phyloP scores from a whole-genome alignment of 2,888 invertebrate species.

The Dasysyrphus albostriatus region DNA sequence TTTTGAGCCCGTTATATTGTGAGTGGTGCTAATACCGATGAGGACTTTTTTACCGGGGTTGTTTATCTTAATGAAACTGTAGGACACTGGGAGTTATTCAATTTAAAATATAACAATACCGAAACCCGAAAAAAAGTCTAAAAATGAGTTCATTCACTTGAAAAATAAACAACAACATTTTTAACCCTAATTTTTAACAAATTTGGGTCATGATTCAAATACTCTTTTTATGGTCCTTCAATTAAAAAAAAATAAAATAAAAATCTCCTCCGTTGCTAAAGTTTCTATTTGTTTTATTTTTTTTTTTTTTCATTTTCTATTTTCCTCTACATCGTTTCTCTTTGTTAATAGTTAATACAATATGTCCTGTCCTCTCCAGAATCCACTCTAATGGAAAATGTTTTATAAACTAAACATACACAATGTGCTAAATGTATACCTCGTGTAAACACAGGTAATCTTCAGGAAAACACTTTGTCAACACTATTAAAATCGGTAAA shows the following conservation, averaged over 20 bases:
- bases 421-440: not conserved
- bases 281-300: too few relatives aligned
- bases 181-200: not conserved
- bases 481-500: conserved; percentile 51
- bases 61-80: too few relatives aligned
- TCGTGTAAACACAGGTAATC: conserved; percentile 55
- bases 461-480: conserved; percentile 64
- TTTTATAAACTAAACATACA: conserved; percentile 16
- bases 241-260: not conserved
- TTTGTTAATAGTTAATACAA: conserved; percentile 26
- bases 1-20: too few relatives aligned
- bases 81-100: too few relatives aligned
- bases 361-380: conserved; percentile 2
- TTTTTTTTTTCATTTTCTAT: not conserved
- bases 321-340: not conserved
- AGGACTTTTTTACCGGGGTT: too few relatives aligned
- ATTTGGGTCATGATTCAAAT: conserved; percentile 36
- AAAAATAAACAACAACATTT: conserved; percentile 3
- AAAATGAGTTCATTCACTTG: not conserved
- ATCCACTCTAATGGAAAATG: conserved; percentile 33
- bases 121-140: not conserved
- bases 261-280: not conserved
- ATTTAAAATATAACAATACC: too few relatives aligned
- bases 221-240: not conserved
- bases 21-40: too few relatives aligned